These are phyloP conservation scores for Bombus difficillimus DNA, from an alignment of 1,140 invertebrate species.

Conservation along the genomic window DNA sequence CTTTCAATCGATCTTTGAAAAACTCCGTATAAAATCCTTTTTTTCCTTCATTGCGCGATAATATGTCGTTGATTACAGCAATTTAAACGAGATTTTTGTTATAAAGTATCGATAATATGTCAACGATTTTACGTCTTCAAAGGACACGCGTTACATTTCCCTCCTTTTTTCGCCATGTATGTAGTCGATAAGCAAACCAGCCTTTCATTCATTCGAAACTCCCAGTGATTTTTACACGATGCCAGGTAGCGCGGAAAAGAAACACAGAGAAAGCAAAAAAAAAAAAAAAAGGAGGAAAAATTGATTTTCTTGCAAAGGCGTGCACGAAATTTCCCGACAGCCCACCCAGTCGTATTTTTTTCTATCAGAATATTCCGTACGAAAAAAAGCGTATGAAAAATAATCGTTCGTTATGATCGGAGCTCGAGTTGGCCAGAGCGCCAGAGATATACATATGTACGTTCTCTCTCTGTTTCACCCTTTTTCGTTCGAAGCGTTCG, in stretches of 20 bases:
- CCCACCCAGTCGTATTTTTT: constrained; percentile 2
- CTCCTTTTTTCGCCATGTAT: neutral
- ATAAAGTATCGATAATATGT: neutral
- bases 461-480: neutral
- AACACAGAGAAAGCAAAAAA: neutral
- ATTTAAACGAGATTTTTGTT: neutral
- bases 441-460: neutral
- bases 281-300: neutral
- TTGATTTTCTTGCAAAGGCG: constrained; percentile 26
- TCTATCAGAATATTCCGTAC: constrained; percentile 27
- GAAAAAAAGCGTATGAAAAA: constrained; percentile 27
- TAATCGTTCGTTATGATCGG: constrained; percentile 44
- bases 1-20: neutral
- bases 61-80: neutral
- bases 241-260: neutral
- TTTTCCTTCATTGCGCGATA: neutral
- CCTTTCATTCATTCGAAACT: neutral
- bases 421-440: neutral
- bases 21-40: too few relatives aligned
- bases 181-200: neutral
- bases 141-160: neutral
- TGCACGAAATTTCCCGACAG: constrained; percentile 22
- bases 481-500: constrained; percentile 1
- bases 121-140: neutral
- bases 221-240: constrained; percentile 1